Base-by-base conservation (phyloP, 1,140 invertebrate species). In the Drosophila albomicans region DNA sequence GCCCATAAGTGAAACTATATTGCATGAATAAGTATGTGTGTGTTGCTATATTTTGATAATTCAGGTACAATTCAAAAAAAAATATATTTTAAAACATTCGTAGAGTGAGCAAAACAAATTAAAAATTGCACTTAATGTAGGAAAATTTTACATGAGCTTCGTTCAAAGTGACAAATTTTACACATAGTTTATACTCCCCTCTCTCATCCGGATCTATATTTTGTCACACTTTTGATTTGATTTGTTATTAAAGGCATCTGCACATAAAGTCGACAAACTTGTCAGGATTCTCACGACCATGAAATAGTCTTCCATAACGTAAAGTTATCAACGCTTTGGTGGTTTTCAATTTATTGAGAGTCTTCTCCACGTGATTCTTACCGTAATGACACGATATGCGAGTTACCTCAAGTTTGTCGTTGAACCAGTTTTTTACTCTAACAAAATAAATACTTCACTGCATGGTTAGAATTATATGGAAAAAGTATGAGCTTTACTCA, bases 1-100 rank as follows among this genome's bases (percentile, higher is more conserved):
- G 7, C 15, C 46, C 30, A 52, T 45, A 78, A 63, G 32, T 38
- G 45, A 56, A 48, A 16, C 13, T 25, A 28, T 61, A 49, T 41
- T 30, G 13, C 57, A n/a, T 51, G 32, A 1, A 45, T 30, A 38
- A 7, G 8, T 56, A 10, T 52, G 20, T 32, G 38, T 1, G 4
- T 45, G 5, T 28, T 28, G 15, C 1, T 43, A 45, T 6, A 45
- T 8, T 16, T 41, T 41, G 5, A n/a, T 32, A 32, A 3, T 56
- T 10, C 15, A 20, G 5, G 51, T 52, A 20, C 5, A 2, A 28
- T 52, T 5, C 20, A 11, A 25, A 51, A 15, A 15, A 7, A 5
- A 32, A 30, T n/a, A 56, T 57, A 41, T 57, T 41, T 57, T 57
- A 20, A 35, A 15, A 54, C 1, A 35, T 30, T 30, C 25, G 20